phyloP scores from a whole-genome alignment of 2,113 vertebrate genomes.

The Phyllostomus hastatus region DNA sequence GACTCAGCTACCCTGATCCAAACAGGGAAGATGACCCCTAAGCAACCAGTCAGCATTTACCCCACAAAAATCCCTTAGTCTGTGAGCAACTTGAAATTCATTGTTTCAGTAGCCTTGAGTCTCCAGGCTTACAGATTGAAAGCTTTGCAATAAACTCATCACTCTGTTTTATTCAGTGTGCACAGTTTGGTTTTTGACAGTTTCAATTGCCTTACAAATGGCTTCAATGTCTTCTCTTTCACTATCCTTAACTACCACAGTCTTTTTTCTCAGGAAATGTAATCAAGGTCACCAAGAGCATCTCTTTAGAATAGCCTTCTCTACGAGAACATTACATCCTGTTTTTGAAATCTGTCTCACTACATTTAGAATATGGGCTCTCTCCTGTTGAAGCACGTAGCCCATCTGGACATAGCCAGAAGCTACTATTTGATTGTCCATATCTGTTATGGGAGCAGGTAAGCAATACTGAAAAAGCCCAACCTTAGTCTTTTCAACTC shows the following conservation, averaged over 20 bases:
- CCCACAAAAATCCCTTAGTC: neutral
- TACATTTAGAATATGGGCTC: conserved; percentile 94
- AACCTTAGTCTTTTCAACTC: conserved; percentile 95
- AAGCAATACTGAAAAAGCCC: conserved; percentile 97
- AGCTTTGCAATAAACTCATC: neutral
- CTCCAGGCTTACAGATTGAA: neutral
- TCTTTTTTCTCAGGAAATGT: conserved; percentile 97
- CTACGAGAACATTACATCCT: conserved; percentile 93
- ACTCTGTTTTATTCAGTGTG: neutral
- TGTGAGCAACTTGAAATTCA: neutral
- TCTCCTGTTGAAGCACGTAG: conserved; percentile 92
- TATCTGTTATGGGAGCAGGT: conserved; percentile 96
- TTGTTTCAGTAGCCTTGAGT: neutral
- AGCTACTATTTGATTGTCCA: conserved; percentile 98
- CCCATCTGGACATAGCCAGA: conserved; percentile 97
- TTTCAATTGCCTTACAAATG: conserved; percentile 95
- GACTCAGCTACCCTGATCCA: neutral
- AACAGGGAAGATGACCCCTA: neutral
- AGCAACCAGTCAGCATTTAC: neutral
- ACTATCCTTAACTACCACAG: conserved; percentile 95
- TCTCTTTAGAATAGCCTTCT: conserved; percentile 96
- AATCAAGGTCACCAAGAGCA: conserved; percentile 93
- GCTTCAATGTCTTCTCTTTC: conserved; percentile 97
- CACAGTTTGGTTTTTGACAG: neutral
- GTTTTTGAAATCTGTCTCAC: conserved; percentile 95